phyloP scores from a whole-genome alignment of 2,888 invertebrate species.

The Noctua janthina region DNA sequence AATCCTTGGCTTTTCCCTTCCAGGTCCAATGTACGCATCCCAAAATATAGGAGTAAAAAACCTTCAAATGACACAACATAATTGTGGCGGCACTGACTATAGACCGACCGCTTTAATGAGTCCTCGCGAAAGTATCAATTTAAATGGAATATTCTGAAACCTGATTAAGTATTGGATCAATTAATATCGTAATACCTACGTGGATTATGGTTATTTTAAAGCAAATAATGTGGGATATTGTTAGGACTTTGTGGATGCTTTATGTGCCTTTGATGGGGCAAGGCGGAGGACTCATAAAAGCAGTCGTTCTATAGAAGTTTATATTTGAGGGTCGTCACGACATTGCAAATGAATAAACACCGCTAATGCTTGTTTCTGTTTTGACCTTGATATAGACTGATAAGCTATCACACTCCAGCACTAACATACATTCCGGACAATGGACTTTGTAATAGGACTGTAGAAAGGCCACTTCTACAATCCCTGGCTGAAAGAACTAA shows the following conservation, averaged over 20 bases:
- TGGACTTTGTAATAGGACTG: neutral
- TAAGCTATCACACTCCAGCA: conserved; percentile 30
- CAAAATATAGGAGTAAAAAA: neutral
- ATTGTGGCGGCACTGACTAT: neutral
- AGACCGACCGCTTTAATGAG: no score
- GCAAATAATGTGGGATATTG: no score
- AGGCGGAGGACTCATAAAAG: no score
- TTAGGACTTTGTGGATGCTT: no score
- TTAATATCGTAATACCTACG: no score
- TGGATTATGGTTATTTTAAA: no score
- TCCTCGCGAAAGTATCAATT: no score
- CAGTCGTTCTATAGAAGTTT: neutral
- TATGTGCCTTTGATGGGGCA: no score
- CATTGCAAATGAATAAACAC: conserved; percentile 5
- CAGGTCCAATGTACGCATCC: neutral
- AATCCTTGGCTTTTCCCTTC: neutral
- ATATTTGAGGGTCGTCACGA: conserved; percentile 28
- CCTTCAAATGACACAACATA: neutral
- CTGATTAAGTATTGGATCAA: no score
- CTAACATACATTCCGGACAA: conserved; percentile 1
- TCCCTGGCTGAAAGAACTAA: neutral
- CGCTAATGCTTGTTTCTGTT: conserved; percentile 5
- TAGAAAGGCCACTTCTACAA: neutral
- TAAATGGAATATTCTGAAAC: no score
- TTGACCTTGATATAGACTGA: conserved; percentile 27